phyloP scores from a whole-genome alignment of 1,140 invertebrate genomes.

The Lepidurus apus region DNA sequence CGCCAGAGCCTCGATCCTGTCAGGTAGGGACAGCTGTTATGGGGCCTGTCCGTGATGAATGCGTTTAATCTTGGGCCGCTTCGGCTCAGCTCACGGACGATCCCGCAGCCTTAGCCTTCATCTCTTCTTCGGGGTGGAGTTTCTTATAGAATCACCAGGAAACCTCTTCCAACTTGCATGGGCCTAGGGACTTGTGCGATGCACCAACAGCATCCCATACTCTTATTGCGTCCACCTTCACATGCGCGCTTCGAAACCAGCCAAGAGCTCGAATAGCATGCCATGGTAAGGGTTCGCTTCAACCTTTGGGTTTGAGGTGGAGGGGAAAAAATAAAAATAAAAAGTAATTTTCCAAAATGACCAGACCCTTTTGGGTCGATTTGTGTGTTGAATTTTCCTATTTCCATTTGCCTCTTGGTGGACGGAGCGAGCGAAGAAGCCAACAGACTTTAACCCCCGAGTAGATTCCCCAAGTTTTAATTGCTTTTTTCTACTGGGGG shows the following conservation, averaged over 20 bases:
- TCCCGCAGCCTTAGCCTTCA: slow-evolving; percentile 20
- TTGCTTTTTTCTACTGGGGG: background rate
- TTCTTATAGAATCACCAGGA: background rate
- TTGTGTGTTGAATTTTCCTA: background rate
- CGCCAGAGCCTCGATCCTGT: slow-evolving; percentile 20
- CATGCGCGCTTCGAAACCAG: background rate
- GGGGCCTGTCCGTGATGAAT: slow-evolving; percentile 10
- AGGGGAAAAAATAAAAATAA: background rate
- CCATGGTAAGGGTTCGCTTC: background rate
- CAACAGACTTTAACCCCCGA: background rate
- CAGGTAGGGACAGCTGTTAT: slow-evolving; percentile 21
- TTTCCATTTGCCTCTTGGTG: background rate
- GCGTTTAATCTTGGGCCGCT: slow-evolving; percentile 20
- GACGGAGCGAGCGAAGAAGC: background rate
- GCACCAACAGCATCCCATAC: background rate
- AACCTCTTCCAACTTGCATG: slow-evolving; percentile 21
- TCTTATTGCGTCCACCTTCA: background rate
- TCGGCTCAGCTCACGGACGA: slow-evolving; percentile 12
- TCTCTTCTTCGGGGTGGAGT: background rate
- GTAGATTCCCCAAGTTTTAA: slow-evolving; percentile 16
- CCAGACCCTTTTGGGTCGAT: background rate
- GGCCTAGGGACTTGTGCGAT: slow-evolving; percentile 6
- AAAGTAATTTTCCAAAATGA: background rate
- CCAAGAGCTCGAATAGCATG: background rate
- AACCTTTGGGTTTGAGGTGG: background rate